These are phyloP conservation scores for Phocoena sinus DNA, from an alignment of 2,113 vertebrate species.

Conservation along the genomic window DNA sequence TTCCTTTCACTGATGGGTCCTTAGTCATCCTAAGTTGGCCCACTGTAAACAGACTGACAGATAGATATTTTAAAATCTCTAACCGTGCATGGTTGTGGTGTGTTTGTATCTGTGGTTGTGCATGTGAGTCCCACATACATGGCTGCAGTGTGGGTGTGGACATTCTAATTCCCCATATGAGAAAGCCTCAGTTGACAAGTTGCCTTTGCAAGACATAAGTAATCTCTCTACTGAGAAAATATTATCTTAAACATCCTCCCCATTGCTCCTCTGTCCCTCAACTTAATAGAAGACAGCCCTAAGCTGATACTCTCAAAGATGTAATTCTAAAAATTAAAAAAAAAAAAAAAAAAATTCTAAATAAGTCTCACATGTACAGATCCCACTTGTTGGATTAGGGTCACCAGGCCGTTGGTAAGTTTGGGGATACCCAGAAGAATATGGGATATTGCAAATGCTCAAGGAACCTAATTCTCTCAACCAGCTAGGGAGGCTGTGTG, in stretches of 20 bases:
- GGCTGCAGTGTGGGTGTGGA: not conserved
- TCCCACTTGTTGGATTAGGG: not conserved
- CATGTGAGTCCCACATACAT: not conserved
- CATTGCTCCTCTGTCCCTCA: not conserved
- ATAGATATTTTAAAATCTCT: not conserved
- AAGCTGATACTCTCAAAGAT: not conserved
- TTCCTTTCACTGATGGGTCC: not conserved
- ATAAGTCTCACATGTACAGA: not conserved
- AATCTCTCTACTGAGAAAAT: not conserved
- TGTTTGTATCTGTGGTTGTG: not conserved
- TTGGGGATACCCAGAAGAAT: not conserved
- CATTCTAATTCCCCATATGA: not conserved
- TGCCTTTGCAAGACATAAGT: not conserved
- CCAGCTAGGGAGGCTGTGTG: not conserved
- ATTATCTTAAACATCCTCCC: not conserved
- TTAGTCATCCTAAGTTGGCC: not conserved
- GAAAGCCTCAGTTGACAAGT: not conserved
- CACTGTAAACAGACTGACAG: not conserved
- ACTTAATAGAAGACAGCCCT: not conserved
- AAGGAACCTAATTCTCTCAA: not conserved
- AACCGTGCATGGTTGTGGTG: fast-evolving
- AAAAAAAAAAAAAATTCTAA: not conserved
- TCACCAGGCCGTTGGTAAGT: not conserved
- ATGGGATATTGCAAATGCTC: not conserved
- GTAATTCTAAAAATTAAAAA: not conserved